A percentile compares a stretch with the other conserved stretches of the same genome.
Conservation (phyloP, 2,888 invertebrate species). For the Euplexia lucipara region DNA sequence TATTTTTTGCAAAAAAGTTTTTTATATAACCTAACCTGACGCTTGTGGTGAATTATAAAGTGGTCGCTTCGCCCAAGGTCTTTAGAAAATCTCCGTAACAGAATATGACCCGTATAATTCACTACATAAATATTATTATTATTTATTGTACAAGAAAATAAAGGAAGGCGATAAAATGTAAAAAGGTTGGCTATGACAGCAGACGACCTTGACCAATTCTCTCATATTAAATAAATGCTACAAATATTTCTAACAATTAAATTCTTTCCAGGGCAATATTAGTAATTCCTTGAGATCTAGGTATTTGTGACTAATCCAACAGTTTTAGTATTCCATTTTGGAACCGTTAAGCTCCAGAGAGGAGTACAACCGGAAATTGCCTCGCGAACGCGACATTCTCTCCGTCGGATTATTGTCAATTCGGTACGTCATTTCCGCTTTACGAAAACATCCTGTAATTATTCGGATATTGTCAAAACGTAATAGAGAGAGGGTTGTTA, state of each 20-base stretch:
- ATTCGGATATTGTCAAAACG: conserved; percentile 84
- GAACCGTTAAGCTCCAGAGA: conserved; percentile 70
- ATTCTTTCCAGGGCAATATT: conserved; percentile 39
- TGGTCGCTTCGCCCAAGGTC: neutral
- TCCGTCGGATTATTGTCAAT: conserved; percentile 84
- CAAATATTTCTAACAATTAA: conserved; percentile 48
- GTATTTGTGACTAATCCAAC: conserved; percentile 61
- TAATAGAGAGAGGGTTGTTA: conserved; percentile 75
- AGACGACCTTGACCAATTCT: conserved; percentile 16
- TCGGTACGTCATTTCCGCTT: conserved; percentile 86
- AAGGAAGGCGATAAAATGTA: conserved; percentile 10
- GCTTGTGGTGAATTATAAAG: neutral
- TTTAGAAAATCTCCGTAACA: neutral
- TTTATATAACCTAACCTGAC: no score
- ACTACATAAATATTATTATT: conserved; percentile 19
- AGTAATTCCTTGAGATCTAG: conserved; percentile 35
- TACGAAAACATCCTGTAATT: conserved; percentile 85
- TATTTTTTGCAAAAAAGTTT: no score
- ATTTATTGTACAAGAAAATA: conserved; percentile 8
- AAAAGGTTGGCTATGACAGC: conserved; percentile 36
- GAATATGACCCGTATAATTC: neutral
- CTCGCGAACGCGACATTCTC: conserved; percentile 83
- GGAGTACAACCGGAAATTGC: conserved; percentile 83
- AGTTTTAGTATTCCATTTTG: conserved; percentile 65
- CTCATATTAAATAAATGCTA: conserved; percentile 51